These are phyloP conservation scores for Leptinotarsa peninsularis DNA, from an alignment of 2,888 invertebrate genomes.

Conservation along the genomic window DNA sequence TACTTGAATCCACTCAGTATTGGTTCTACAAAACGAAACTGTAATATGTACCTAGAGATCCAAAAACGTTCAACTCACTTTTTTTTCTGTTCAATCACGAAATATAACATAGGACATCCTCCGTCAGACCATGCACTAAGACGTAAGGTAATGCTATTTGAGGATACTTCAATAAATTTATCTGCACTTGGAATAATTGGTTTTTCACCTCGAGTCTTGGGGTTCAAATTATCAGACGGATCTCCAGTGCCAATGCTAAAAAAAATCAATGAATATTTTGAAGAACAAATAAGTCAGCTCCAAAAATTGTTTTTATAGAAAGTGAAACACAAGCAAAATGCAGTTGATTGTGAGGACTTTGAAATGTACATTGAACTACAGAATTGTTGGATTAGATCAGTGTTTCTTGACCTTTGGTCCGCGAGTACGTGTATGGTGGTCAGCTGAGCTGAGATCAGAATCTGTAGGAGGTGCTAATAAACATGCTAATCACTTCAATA, in stretches of 20 bases:
- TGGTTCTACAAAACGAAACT: slow-evolving; percentile 71
- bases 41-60: background rate
- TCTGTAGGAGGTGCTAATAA: too few relatives aligned
- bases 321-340: too few relatives aligned
- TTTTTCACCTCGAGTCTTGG: slow-evolving; percentile 92
- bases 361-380: too few relatives aligned
- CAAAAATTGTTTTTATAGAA: too few relatives aligned
- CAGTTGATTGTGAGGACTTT: too few relatives aligned
- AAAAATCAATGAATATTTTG: background rate
- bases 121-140: slow-evolving; percentile 94
- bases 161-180: slow-evolving; percentile 91
- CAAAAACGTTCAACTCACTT: slow-evolving; percentile 72
- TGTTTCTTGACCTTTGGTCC: too few relatives aligned
- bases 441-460: too few relatives aligned
- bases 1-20: slow-evolving; percentile 93
- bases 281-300: too few relatives aligned
- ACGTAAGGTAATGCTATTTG: slow-evolving; percentile 92
- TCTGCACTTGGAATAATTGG: slow-evolving; percentile 92
- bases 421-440: too few relatives aligned
- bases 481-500: too few relatives aligned
- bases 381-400: too few relatives aligned
- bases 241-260: slow-evolving; percentile 90
- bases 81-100: slow-evolving; percentile 94
- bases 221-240: slow-evolving; percentile 88
- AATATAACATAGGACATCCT: slow-evolving; percentile 95